A percentile compares a stretch with the other conserved stretches of the same genome.
Conservation (phyloP, 2,113 vertebrate genomes). For the Megaceryle torquata region DNA sequence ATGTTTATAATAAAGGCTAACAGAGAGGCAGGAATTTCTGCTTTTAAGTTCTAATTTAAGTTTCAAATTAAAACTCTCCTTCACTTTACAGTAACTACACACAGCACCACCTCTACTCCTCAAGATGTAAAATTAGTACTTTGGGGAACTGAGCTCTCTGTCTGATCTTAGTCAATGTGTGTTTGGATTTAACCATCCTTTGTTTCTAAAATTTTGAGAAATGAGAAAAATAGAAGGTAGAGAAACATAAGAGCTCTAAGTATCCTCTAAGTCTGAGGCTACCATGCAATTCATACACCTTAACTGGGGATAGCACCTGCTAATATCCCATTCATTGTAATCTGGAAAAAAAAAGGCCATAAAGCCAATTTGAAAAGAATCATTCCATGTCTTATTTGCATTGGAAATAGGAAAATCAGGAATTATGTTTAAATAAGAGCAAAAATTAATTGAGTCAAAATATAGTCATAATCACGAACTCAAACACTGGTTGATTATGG, state of each 20-base stretch:
- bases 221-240: not conserved
- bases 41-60: slow-evolving; percentile 16
- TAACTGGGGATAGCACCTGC: not conserved
- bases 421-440: not conserved
- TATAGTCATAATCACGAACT: not conserved
- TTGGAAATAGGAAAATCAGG: not conserved
- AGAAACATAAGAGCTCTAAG: not conserved
- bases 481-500: not conserved
- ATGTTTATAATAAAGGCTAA: slow-evolving; percentile 21
- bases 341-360: not conserved
- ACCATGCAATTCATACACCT: not conserved
- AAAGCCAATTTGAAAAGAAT: not conserved
- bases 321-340: not conserved
- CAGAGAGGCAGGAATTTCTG: not conserved
- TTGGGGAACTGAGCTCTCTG: slow-evolving; percentile 18
- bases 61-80: slow-evolving; percentile 37
- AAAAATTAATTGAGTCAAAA: not conserved
- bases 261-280: not conserved
- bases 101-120: not conserved
- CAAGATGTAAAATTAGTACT: slow-evolving; percentile 49
- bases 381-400: not conserved
- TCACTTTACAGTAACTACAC: not conserved
- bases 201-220: not conserved
- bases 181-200: slow-evolving; percentile 29
- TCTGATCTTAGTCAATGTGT: slow-evolving; percentile 33